A percentile compares a stretch with the other conserved stretches of the same genome.
These are phyloP conservation scores for Pogonocherus hispidulus DNA, from an alignment of 2,888 invertebrate genomes.

Conservation along the genomic window DNA sequence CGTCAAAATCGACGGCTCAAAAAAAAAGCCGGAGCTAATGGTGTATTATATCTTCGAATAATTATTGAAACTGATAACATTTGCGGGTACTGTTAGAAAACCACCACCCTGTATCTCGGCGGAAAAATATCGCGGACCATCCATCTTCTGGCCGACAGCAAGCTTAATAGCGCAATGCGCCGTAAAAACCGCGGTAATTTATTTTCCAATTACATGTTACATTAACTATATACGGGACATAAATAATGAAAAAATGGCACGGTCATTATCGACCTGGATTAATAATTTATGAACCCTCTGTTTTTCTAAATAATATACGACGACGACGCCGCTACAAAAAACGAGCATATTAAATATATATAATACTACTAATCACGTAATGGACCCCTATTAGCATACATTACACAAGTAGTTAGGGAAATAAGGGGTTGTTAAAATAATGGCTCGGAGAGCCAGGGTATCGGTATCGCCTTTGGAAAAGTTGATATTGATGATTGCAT, in stretches of 20 bases:
- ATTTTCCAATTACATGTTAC: slow-evolving; percentile 42
- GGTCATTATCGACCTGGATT: slow-evolving; percentile 34
- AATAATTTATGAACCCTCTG: slow-evolving; percentile 32
- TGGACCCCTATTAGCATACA: slow-evolving; percentile 42
- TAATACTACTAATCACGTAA: slow-evolving; percentile 42
- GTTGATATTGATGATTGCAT: neutral
- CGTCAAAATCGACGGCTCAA: too few species aligned
- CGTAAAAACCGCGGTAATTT: slow-evolving; percentile 38
- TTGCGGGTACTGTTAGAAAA: too few species aligned
- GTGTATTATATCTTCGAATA: neutral
- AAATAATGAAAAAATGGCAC: slow-evolving; percentile 33
- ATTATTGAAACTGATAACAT: too few species aligned
- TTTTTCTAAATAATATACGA: slow-evolving; percentile 31
- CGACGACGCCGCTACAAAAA: slow-evolving; percentile 24
- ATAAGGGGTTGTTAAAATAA: slow-evolving; percentile 43
- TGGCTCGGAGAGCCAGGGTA: slow-evolving; percentile 15
- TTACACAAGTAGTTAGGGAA: slow-evolving; percentile 41
- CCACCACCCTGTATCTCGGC: too few species aligned
- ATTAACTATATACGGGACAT: slow-evolving; percentile 27
- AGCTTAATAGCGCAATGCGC: slow-evolving; percentile 31
- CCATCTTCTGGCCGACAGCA: slow-evolving; percentile 14
- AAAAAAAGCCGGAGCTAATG: too few species aligned
- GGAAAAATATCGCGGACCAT: slow-evolving; percentile 7
- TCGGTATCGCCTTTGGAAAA: slow-evolving; percentile 8
- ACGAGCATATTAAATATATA: slow-evolving; percentile 35